Conservation (phyloP, 2,113 vertebrate genomes). For the Podocnemis expansa region DNA sequence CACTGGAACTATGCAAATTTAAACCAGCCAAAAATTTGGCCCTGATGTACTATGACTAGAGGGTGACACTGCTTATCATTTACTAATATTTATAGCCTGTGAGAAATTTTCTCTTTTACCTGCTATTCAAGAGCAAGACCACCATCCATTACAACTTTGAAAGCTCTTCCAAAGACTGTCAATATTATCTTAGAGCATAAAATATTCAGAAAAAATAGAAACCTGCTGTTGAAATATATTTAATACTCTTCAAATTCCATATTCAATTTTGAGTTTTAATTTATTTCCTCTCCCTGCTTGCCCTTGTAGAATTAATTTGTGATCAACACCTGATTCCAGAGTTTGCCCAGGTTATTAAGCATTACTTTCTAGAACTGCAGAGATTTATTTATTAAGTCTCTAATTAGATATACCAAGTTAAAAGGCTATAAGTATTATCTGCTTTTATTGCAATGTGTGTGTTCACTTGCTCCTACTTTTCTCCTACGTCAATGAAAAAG, state of each 20-base stretch:
- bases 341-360: neutral
- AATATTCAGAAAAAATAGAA: neutral
- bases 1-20: neutral
- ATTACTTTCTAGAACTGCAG: neutral
- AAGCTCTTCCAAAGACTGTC: neutral
- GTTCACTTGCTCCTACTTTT: slow-evolving; percentile 12
- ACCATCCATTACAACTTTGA: neutral
- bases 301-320: neutral
- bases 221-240: neutral
- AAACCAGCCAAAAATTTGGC: neutral
- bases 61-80: neutral
- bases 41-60: neutral
- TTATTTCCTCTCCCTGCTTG: neutral
- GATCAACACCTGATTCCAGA: neutral
- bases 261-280: neutral
- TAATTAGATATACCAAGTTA: neutral
- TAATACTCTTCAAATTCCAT: neutral
- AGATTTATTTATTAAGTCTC: neutral
- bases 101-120: neutral
- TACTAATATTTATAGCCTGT: neutral
- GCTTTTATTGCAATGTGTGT: slow-evolving; percentile 27
- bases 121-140: neutral
- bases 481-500: slow-evolving; percentile 33
- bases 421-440: neutral
- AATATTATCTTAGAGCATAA: neutral